Percentiles rank a stretch among this genome's conserved stretches.
These are phyloP conservation scores for Dicentrarchus labrax DNA, from an alignment of 2,113 vertebrate species.

Conservation along the genomic window DNA sequence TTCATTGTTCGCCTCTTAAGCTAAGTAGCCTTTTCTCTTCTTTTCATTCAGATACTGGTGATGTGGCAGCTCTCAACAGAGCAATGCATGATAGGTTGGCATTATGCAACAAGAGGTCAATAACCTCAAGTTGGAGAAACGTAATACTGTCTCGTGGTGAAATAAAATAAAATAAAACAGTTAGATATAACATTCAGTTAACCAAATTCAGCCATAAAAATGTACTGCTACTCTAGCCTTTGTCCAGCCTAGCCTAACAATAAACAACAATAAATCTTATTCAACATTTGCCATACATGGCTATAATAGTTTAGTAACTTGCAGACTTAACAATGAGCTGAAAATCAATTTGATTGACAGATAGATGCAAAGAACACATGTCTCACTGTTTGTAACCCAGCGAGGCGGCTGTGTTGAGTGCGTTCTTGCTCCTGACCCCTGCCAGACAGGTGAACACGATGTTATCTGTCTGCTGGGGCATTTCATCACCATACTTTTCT, in stretches of 20 bases:
- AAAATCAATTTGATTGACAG: neutral
- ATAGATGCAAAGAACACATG: neutral
- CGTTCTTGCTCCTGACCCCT: conserved; percentile 90
- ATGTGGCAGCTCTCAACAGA: conserved; percentile 3
- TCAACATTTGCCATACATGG: neutral
- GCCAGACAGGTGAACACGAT: conserved; percentile 92
- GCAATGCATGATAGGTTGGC: conserved; percentile 4
- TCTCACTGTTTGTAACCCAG: conserved; percentile 92
- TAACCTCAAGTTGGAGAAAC: conserved; percentile 6
- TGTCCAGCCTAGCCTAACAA: neutral
- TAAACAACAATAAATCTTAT: neutral
- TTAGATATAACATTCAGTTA: neutral
- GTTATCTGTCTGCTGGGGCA: conserved; percentile 87
- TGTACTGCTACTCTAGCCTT: neutral
- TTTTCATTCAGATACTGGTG: neutral
- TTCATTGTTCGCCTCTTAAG: neutral
- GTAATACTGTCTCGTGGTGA: neutral
- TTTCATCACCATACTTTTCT: conserved; percentile 87
- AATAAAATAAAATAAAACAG: conserved; percentile 23
- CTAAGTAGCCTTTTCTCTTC: neutral
- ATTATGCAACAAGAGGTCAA: conserved; percentile 18
- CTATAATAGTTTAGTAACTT: neutral
- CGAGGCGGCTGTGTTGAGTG: conserved; percentile 84
- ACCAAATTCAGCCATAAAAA: neutral
- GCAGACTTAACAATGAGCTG: neutral